Evolutionary conservation across 2,888 invertebrate species (phyloP).

Genomic region (Drepana falcataria): DNA sequence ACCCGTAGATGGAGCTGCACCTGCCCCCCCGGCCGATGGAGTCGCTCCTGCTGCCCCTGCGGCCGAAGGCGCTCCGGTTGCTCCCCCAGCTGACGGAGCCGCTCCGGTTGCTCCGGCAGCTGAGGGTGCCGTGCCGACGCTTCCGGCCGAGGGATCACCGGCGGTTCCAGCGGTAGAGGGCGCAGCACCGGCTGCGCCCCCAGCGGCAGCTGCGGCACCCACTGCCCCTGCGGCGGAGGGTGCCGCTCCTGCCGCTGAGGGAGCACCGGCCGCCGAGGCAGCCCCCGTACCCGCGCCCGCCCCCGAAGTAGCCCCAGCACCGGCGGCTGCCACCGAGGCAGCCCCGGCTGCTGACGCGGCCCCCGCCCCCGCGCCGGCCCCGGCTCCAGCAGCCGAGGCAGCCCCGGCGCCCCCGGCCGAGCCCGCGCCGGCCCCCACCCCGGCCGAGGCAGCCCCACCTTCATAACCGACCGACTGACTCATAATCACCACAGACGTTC

Average conservation of each 20-base stretch:
- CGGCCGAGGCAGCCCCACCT: conserved; percentile 22
- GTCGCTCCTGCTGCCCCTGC: conserved; percentile 31
- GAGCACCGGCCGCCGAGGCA: conserved; percentile 9
- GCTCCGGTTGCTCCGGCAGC: conserved; percentile 33
- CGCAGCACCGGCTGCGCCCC: conserved; percentile 29
- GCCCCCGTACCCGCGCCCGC: conserved; percentile 18
- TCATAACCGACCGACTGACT: not conserved
- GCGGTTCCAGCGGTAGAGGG: conserved; percentile 30
- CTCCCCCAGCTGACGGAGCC: conserved; percentile 35
- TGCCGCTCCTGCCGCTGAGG: conserved; percentile 17
- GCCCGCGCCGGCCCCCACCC: conserved; percentile 17
- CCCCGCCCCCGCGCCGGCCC: conserved; percentile 17
- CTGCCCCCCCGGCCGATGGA: conserved; percentile 25
- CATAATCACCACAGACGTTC: not conserved
- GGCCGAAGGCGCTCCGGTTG: conserved; percentile 34
- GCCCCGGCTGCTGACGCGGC: conserved; percentile 12
- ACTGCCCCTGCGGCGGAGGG: conserved; percentile 22
- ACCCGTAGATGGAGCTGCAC: conserved; percentile 23
- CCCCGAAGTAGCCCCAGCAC: conserved; percentile 19
- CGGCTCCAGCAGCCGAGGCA: conserved; percentile 10
- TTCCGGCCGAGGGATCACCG: conserved; percentile 28
- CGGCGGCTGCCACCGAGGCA: conserved; percentile 8
- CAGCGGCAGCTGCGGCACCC: conserved; percentile 20
- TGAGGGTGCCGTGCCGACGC: conserved; percentile 12
- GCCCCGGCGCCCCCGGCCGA: conserved; percentile 12